Evolutionary conservation across 1,140 invertebrate genomes (phyloP), one percentile per base, ranked within the genome.

Genomic region (Archegozetes longisetosus): DNA sequence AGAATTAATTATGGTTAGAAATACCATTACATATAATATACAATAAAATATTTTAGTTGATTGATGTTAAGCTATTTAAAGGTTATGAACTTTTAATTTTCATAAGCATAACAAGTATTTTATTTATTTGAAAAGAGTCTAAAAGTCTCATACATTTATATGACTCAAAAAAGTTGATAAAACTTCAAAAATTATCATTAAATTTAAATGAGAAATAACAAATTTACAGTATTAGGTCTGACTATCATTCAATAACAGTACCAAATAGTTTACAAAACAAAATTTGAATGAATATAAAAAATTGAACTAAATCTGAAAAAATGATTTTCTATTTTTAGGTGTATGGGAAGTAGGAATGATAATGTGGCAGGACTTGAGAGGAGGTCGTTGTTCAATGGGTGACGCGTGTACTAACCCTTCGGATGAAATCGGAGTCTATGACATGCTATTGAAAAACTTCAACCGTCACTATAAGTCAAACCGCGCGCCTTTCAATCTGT

Each of bases 391-490:
- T 70, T 92, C 88, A 3, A 94, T 94, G 89, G 89, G 86, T 59
- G 91, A 95, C 66, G 89, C 88, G 53, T 95, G 91, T 68, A 86
- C 85, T 26, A 92, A 92, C 68, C 88, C 88, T 51, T 80, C 86
- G 0, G 84, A 86, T 59, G 75, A 86, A 23, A 87, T 91, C 67
- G 86, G 85, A 55, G 88, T 94, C 14, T 88, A 86, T 70, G 90
- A 93, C 72, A 89, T 92, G 86, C 77, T 94, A 14, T 82, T 90
- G 72, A 93, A 93, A 70, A 94, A 94, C 70, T 73, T 73, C 58
- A 64, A 69, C 20, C 64, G 72, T 12, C 72, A 73, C 60, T 74
- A 75, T 67, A 64, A 66, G 46, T 66, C 64, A 20, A 72, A 70
- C 66, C 61, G 66, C 32, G 68, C 72, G 6, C 72, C 72, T 1